phyloP scores from a whole-genome alignment of 2,888 invertebrate genomes.

The Hymenopus coronatus region DNA sequence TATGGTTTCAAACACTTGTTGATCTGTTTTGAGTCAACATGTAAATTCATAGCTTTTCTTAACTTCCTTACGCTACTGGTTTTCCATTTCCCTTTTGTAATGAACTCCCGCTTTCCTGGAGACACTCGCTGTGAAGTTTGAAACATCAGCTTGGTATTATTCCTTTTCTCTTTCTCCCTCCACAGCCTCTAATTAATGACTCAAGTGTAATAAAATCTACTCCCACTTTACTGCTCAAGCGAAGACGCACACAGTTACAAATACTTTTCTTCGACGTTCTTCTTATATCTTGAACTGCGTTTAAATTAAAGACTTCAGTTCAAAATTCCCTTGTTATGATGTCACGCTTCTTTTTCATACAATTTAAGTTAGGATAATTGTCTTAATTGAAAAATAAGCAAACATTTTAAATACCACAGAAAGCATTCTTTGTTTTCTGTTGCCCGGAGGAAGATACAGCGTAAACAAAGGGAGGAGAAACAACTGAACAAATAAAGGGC shows the following conservation, averaged over 20 bases:
- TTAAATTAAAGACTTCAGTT: not conserved
- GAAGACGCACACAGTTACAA: not conserved
- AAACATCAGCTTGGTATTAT: not conserved
- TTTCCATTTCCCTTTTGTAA: no score
- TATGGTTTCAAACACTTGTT: no score
- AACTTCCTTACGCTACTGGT: no score
- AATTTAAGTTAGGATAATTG: not conserved
- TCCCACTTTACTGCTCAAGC: not conserved
- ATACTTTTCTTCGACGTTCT: no score
- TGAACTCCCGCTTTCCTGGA: no score
- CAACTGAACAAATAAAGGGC: not conserved
- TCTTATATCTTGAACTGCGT: not conserved
- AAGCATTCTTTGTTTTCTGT: not conserved
- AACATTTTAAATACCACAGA: not conserved
- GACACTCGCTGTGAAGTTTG: not conserved
- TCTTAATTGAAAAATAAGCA: not conserved
- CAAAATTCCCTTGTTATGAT: not conserved
- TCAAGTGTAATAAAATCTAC: not conserved
- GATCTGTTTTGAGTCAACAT: no score
- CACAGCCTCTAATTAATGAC: not conserved
- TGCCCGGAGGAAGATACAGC: not conserved
- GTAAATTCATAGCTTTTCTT: no score
- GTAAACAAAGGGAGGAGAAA: not conserved
- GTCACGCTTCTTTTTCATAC: not conserved
- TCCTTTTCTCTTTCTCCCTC: not conserved